These are phyloP conservation scores for Pteromalus puparum DNA, from an alignment of 1,140 invertebrate species.

Conservation along the genomic window DNA sequence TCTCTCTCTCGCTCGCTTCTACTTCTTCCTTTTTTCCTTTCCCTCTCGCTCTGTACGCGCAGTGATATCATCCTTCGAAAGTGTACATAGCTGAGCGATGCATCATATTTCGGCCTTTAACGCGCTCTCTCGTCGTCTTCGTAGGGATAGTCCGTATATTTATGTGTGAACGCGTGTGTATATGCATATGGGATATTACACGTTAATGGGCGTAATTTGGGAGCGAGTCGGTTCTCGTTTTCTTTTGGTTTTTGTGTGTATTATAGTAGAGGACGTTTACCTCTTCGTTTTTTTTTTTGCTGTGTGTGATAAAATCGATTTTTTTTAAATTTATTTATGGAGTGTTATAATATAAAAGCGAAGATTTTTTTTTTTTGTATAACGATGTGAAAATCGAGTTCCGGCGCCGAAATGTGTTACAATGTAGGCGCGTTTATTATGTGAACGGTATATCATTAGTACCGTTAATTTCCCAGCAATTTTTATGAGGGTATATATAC, in stretches of 20 bases:
- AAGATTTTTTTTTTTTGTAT: too few relatives aligned
- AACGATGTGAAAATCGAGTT: too few relatives aligned
- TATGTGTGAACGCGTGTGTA: constrained; percentile 52
- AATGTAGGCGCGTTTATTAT: too few relatives aligned
- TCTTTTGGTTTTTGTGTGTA: too few relatives aligned
- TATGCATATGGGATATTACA: constrained; percentile 43
- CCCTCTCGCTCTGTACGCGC: constrained; percentile 13
- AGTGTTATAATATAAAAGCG: too few relatives aligned
- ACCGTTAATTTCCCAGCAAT: background rate
- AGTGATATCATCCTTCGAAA: constrained; percentile 71
- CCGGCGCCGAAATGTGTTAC: background rate
- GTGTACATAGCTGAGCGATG: constrained; percentile 69
- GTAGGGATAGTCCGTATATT: constrained; percentile 4
- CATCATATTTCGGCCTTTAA: constrained; percentile 60
- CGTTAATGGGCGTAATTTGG: background rate
- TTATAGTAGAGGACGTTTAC: too few relatives aligned
- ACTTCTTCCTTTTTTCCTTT: background rate
- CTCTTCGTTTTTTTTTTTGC: too few relatives aligned
- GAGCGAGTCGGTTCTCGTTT: background rate
- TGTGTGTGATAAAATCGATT: too few relatives aligned
- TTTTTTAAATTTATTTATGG: too few relatives aligned
- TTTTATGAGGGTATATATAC: background rate
- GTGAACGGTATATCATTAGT: background rate
- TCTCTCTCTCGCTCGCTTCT: background rate
- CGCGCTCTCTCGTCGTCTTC: background rate